phyloP scores from a whole-genome alignment of 2,888 invertebrate species.

The Eupithecia insigniata region DNA sequence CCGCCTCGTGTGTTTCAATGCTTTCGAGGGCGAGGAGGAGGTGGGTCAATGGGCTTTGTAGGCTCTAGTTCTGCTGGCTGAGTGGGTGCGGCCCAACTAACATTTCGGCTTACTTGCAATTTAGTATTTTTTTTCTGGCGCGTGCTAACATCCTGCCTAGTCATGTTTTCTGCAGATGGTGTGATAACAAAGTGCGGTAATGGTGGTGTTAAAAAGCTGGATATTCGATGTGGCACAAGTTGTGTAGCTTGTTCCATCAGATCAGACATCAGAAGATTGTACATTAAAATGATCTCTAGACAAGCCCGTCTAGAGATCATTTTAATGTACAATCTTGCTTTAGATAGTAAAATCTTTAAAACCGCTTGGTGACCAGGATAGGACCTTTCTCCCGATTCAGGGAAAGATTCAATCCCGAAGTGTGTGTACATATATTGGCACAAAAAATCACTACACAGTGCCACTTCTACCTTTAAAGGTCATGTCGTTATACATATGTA shows the following conservation, averaged over 20 bases:
- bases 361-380: background rate
- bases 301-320: background rate
- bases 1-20: slow-evolving; percentile 39
- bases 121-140: slow-evolving; percentile 61
- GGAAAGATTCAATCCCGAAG: background rate
- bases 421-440: too few species aligned
- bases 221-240: slow-evolving; percentile 1
- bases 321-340: background rate
- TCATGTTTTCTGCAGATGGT: slow-evolving; percentile 45
- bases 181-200: slow-evolving; percentile 36
- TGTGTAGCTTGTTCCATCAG: background rate
- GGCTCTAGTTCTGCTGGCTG: slow-evolving; percentile 57
- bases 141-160: slow-evolving; percentile 57
- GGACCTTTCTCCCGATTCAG: background rate
- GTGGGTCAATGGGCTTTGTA: slow-evolving; percentile 65
- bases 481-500: too few species aligned
- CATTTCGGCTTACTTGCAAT: slow-evolving; percentile 70
- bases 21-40: slow-evolving; percentile 51
- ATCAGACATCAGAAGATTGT: too few species aligned
- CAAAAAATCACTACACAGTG: too few species aligned
- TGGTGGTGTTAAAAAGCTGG: slow-evolving; percentile 17
- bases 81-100: slow-evolving; percentile 60
- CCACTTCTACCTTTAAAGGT: too few species aligned
- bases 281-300: too few species aligned
- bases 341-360: background rate